Evolutionary conservation across 2,797 vertebrate genomes (phyloP), one percentile per base, ranked within the genome.

Genomic region (Notamacropus eugenii): DNA sequence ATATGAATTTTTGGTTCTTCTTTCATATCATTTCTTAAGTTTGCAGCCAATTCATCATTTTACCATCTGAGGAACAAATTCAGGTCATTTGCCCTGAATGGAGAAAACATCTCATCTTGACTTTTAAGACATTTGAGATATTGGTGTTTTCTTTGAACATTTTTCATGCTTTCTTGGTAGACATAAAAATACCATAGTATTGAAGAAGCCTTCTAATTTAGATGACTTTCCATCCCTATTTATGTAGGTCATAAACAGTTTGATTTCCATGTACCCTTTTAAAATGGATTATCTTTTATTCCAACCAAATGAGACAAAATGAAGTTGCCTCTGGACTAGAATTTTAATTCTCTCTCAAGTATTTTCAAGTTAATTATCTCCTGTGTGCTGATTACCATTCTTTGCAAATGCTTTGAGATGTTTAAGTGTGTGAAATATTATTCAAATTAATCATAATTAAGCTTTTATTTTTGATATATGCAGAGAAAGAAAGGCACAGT

Each of bases 361-460:
- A 22, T 93, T 31, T 93, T 82, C 27, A 93, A 56, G 24, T 14
- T 93, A 56, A 55, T 87, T 52, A 87, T 29, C 8, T 74, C n/a
- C n/a, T 74, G 6, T 74, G 67, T 16, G 5, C 90, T 90, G 8
- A 52, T 91, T 40, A 13, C 90, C 40, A 24, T 90, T 95, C 34
- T 74, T 94, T 93, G 87, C 59, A 93, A n/a, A 96, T 58, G 58
- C 93, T 91, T 82, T 28, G 28, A 93, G 19, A 6, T 31, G 55
- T 93, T 96, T 94, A 62, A 91, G 34, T 31, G 8, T 1, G 5
- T 8, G 4, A 16, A 91, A 10, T 0, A 0, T 55, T 93, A 67
- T 92, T 0, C 46, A 91, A 94, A 94, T 94, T 54, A 87, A 93
- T 59, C 92, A 40, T 74, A 74, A 82, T 82, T 82, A 82, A 40